These are phyloP conservation scores for Neopelma chrysocephalum DNA, from an alignment of 2,797 vertebrate species.

Conservation along the genomic window DNA sequence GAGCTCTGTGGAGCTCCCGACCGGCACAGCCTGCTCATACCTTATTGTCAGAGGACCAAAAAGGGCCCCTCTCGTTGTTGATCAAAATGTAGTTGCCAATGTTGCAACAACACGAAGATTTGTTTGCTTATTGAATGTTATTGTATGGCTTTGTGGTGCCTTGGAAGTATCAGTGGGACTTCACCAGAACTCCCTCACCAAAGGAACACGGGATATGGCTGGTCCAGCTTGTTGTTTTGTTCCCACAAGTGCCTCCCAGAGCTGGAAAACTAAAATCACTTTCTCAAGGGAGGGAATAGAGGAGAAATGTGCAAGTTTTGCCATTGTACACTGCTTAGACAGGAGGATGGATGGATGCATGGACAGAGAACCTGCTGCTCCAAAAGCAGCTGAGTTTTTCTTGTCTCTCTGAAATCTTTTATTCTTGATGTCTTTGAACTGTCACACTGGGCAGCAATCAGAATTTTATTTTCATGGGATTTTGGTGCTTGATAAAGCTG, in stretches of 20 bases:
- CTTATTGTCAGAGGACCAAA: neutral
- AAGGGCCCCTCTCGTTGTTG: neutral
- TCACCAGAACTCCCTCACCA: neutral
- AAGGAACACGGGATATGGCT: accelerated
- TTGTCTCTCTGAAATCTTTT: neutral
- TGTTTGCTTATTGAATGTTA: neutral
- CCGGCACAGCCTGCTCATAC: neutral
- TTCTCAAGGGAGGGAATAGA: neutral
- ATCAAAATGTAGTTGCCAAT: neutral
- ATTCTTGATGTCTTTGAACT: neutral
- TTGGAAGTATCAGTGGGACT: neutral
- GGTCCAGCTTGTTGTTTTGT: neutral
- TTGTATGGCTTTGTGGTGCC: neutral
- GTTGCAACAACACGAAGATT: neutral
- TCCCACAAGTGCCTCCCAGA: neutral
- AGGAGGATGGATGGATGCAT: neutral
- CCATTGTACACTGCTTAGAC: neutral
- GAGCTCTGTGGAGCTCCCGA: neutral
- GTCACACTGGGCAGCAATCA: neutral
- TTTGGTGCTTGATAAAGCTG: neutral
- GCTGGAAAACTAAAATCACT: neutral
- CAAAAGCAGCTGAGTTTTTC: neutral
- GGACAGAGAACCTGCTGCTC: accelerated
- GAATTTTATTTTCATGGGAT: neutral
- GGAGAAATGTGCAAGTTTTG: neutral